These are phyloP conservation scores for Ptyas mucosa DNA, from an alignment of 2,113 vertebrate species.

Conservation along the genomic window DNA sequence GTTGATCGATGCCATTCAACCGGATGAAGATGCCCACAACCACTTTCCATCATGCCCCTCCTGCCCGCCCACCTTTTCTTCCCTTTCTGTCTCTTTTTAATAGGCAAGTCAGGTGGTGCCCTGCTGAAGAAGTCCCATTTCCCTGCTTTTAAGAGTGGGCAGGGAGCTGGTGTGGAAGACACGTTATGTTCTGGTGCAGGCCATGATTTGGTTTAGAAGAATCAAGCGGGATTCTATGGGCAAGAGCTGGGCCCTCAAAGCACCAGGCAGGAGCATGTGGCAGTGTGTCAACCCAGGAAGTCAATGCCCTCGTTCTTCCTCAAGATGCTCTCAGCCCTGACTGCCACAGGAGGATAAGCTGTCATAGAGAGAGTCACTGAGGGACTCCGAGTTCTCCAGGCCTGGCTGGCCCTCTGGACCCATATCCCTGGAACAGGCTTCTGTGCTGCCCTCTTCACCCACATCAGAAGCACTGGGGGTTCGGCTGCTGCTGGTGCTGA, in stretches of 20 bases:
- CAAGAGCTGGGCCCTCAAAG: not conserved
- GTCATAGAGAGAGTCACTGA: conserved; percentile 93
- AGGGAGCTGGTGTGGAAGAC: conserved; percentile 24
- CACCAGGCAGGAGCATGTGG: not conserved
- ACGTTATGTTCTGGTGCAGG: not conserved
- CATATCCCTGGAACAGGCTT: conserved; percentile 74
- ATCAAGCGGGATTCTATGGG: not conserved
- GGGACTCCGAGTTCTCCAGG: conserved; percentile 88
- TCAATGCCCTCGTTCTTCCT: not conserved
- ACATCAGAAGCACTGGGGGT: conserved; percentile 82
- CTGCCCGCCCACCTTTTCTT: not conserved
- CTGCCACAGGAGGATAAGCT: conserved; percentile 93
- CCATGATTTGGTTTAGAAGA: conserved; percentile 13
- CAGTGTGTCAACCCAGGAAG: not conserved
- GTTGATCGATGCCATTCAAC: not conserved
- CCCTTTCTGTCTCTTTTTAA: not conserved
- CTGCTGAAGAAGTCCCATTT: not conserved
- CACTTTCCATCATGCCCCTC: not conserved
- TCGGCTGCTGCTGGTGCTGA: conserved; percentile 72
- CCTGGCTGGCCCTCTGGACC: conserved; percentile 80
- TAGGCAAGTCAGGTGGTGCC: not conserved
- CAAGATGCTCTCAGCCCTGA: conserved; percentile 82
- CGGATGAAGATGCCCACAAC: not conserved
- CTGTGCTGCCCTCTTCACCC: conserved; percentile 81
- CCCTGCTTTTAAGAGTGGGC: not conserved